These are phyloP conservation scores for Odontomachus brunneus DNA, from an alignment of 1,140 invertebrate genomes.

Conservation along the genomic window DNA sequence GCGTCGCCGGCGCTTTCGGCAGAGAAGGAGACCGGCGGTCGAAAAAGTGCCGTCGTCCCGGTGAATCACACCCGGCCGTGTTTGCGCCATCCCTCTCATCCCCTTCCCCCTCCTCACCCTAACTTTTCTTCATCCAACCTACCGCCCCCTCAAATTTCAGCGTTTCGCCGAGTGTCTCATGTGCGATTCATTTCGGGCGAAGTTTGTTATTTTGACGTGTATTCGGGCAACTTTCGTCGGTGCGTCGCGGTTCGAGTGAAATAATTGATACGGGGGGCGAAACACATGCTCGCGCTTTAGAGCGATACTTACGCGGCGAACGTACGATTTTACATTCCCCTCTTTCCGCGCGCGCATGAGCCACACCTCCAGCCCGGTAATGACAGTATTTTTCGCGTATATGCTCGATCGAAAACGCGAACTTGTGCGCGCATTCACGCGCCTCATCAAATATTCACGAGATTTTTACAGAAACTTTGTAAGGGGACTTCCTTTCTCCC, in stretches of 20 bases:
- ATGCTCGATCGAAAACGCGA: slow-evolving; percentile 67
- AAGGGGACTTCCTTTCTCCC: slow-evolving; percentile 22
- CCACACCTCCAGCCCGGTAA: slow-evolving; percentile 43
- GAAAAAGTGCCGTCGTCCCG: not conserved
- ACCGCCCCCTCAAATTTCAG: slow-evolving; percentile 1
- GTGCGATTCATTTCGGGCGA: slow-evolving; percentile 2
- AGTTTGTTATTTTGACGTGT: slow-evolving; percentile 45
- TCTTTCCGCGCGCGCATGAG: not conserved
- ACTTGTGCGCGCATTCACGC: slow-evolving; percentile 54
- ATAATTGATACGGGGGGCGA: slow-evolving; percentile 31
- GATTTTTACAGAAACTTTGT: slow-evolving; percentile 72
- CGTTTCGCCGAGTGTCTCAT: slow-evolving; percentile 11
- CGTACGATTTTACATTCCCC: slow-evolving; percentile 53
- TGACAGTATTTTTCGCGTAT: slow-evolving; percentile 63
- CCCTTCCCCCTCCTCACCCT: not conserved
- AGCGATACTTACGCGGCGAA: slow-evolving; percentile 26
- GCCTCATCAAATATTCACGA: slow-evolving; percentile 73
- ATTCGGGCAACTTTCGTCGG: slow-evolving; percentile 31
- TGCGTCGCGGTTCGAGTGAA: slow-evolving; percentile 29
- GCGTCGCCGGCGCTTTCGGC: slow-evolving; percentile 14
- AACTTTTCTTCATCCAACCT: too few relatives aligned
- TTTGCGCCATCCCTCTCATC: not conserved
- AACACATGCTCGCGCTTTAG: slow-evolving; percentile 43
- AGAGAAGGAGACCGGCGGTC: not conserved
- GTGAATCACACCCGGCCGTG: slow-evolving; percentile 64